Conservation (phyloP, 2,113 vertebrate genomes). For the Castor canadensis region DNA sequence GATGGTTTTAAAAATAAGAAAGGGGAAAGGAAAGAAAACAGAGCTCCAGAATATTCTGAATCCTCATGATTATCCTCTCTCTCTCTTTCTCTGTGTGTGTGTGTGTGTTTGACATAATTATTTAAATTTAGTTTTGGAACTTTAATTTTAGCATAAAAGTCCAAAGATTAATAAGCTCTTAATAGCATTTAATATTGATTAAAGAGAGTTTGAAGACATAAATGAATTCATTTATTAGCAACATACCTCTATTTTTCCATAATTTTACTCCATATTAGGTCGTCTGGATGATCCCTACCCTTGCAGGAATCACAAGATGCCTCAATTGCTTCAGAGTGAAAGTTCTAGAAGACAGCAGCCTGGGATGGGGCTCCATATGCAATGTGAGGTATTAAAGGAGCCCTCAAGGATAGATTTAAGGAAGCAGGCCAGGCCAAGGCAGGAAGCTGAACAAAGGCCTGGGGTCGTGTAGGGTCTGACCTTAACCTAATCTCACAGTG, state of each 20-base stretch:
- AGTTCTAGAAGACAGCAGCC: neutral
- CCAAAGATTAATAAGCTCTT: neutral
- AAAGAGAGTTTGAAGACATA: neutral
- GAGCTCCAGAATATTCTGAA: neutral
- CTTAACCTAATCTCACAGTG: neutral
- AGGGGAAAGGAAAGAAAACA: neutral
- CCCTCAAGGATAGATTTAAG: neutral
- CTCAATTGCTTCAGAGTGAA: too few relatives aligned
- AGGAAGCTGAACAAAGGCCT: neutral
- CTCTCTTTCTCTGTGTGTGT: too few relatives aligned
- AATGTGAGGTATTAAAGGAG: neutral
- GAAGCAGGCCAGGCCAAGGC: neutral
- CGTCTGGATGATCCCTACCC: neutral
- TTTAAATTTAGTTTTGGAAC: slow-evolving; percentile 34
- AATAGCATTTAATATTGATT: neutral
- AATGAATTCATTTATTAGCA: neutral
- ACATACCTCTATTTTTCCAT: neutral
- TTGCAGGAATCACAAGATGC: neutral
- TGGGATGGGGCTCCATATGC: neutral
- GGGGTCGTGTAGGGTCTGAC: neutral
- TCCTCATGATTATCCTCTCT: neutral
- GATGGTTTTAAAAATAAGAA: neutral
- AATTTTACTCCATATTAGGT: neutral
- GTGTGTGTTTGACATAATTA: neutral
- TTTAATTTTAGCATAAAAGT: neutral